These are phyloP conservation scores for Graptemys geographica DNA, from an alignment of 2,797 vertebrate genomes.

Conservation along the genomic window DNA sequence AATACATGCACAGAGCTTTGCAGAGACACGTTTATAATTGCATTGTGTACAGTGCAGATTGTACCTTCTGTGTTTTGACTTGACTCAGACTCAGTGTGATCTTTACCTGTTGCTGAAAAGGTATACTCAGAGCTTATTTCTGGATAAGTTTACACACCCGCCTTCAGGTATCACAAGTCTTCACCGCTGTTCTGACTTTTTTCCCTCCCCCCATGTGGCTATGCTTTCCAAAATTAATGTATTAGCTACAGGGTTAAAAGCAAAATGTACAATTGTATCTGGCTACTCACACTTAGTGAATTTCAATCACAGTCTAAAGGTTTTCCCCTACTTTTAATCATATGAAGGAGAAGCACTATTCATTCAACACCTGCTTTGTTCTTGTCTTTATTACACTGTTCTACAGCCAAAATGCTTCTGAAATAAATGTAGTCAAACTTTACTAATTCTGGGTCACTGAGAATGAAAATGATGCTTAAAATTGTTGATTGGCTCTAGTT, in stretches of 20 bases:
- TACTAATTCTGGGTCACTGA: no score
- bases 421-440: no score
- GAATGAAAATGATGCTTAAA: no score
- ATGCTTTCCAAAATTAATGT: constrained; percentile 39
- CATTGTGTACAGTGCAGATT: constrained; percentile 47
- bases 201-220: background rate
- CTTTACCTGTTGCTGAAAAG: constrained; percentile 64
- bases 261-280: constrained; percentile 36
- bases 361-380: background rate
- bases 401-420: no score
- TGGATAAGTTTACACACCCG: constrained; percentile 52
- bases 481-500: no score
- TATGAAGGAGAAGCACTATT: background rate
- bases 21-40: constrained; percentile 72
- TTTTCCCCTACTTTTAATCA: constrained; percentile 7
- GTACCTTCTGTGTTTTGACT: constrained; percentile 17
- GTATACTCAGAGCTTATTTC: constrained; percentile 10
- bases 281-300: constrained; percentile 3
- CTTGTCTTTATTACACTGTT: background rate
- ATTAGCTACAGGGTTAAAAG: constrained; percentile 62
- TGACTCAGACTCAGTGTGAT: constrained; percentile 53
- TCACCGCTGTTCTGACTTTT: constrained; percentile 37
- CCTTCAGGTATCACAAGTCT: constrained; percentile 37
- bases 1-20: constrained; percentile 58
- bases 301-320: background rate